Percentiles rank a stretch among this genome's conserved stretches.
Evolutionary conservation across 2,797 vertebrate genomes (phyloP).

Genomic region (Ptychadena robeensis): DNA sequence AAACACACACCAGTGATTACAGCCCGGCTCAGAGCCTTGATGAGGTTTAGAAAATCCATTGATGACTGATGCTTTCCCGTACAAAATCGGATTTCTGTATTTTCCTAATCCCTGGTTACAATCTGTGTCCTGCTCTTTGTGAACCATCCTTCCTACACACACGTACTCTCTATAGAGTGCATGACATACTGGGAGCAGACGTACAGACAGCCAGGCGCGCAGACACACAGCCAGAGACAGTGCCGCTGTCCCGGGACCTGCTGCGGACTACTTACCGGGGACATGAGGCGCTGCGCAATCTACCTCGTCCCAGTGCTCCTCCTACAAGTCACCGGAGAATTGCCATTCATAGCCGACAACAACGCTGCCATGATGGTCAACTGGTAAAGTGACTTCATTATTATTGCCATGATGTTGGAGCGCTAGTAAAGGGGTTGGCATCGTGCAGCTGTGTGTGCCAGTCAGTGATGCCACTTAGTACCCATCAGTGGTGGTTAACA

Average conservation of each 20-base stretch:
- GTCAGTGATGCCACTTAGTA: too few relatives aligned
- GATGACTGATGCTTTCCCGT: slow-evolving; percentile 84
- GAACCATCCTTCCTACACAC: slow-evolving; percentile 72
- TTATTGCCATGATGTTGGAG: too few relatives aligned
- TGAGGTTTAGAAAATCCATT: slow-evolving; percentile 88
- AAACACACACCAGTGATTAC: slow-evolving; percentile 67
- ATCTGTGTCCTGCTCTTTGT: slow-evolving; percentile 89
- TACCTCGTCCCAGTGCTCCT: slow-evolving; percentile 85
- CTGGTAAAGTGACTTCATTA: slow-evolving; percentile 82
- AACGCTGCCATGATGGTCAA: slow-evolving; percentile 92
- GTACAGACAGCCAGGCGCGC: too few relatives aligned
- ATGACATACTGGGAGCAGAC: background rate
- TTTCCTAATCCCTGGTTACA: slow-evolving; percentile 90
- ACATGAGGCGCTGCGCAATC: slow-evolving; percentile 74
- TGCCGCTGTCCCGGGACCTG: too few relatives aligned
- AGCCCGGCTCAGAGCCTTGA: slow-evolving; percentile 74
- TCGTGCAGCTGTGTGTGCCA: too few relatives aligned
- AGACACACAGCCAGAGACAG: background rate
- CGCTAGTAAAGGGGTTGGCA: too few relatives aligned
- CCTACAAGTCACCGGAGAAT: slow-evolving; percentile 83
- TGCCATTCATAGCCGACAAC: slow-evolving; percentile 91
- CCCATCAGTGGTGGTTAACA: too few relatives aligned
- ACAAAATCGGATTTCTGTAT: slow-evolving; percentile 94
- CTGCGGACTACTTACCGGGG: slow-evolving; percentile 27
- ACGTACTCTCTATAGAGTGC: slow-evolving; percentile 55